A percentile compares a stretch with the other conserved stretches of the same genome.
phyloP scores from a whole-genome alignment of 2,113 vertebrate genomes.

The Hydrolagus affinis region DNA sequence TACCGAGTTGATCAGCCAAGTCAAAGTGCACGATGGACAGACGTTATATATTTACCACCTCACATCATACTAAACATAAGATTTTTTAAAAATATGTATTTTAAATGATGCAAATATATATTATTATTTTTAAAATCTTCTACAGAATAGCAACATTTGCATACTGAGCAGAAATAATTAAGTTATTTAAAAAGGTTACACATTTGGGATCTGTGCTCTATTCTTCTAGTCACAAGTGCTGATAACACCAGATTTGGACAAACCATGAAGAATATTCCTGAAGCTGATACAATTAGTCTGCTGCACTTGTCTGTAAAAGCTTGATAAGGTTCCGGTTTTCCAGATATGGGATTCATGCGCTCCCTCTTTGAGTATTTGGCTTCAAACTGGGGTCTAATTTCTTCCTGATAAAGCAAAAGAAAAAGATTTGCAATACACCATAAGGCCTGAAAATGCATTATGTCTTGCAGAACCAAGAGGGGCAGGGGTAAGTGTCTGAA shows the following conservation, averaged over 20 bases:
- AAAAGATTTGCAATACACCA: conserved; percentile 33
- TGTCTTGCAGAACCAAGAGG: no score
- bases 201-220: not conserved
- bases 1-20: not conserved
- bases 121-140: no score
- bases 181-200: not conserved
- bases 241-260: conserved; percentile 37
- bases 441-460: no score
- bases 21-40: not conserved
- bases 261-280: conserved; percentile 95
- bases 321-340: conserved; percentile 86
- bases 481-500: no score
- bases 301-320: conserved; percentile 90
- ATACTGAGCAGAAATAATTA: not conserved
- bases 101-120: no score
- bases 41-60: not conserved
- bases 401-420: conserved; percentile 63
- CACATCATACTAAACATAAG: not conserved
- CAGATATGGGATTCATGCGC: conserved; percentile 83
- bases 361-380: conserved; percentile 90
- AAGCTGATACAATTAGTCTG: conserved; percentile 79
- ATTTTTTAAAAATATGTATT: not conserved
- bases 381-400: conserved; percentile 91
- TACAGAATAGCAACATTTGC: no score
- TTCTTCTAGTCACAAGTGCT: not conserved